These are phyloP conservation scores for Odontamblyopus lacepedii DNA, from an alignment of 2,797 vertebrate species.

Conservation along the genomic window DNA sequence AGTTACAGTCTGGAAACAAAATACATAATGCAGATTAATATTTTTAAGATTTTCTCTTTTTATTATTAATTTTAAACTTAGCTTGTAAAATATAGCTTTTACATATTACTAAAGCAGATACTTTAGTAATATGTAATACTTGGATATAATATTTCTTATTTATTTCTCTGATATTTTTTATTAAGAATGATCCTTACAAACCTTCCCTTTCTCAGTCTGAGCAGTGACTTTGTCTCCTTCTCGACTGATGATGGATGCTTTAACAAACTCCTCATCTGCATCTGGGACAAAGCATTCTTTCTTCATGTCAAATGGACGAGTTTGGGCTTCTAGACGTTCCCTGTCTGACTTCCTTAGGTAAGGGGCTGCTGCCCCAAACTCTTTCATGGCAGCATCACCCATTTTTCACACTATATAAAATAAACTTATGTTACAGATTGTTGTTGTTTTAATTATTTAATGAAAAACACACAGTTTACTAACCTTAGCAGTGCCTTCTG, in stretches of 20 bases:
- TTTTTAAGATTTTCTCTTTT: neutral
- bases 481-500: constrained; percentile 60
- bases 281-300: constrained; percentile 88
- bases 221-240: constrained; percentile 89
- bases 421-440: neutral
- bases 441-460: neutral
- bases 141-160: neutral
- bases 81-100: neutral
- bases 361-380: constrained; percentile 85
- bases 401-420: constrained; percentile 60
- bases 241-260: constrained; percentile 81
- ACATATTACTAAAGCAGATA: neutral
- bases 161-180: neutral
- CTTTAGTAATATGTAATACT: neutral
- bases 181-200: constrained; percentile 51
- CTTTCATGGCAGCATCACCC: constrained; percentile 80
- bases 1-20: constrained; percentile 66
- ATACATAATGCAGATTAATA: neutral
- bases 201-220: constrained; percentile 83
- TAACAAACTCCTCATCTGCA: constrained; percentile 83
- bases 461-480: constrained; percentile 9
- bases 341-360: constrained; percentile 87
- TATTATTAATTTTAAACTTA: no score
- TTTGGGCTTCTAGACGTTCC: constrained; percentile 87
- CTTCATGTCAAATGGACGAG: constrained; percentile 89